A percentile compares a stretch with the other conserved stretches of the same genome.
phyloP scores from a whole-genome alignment of 2,888 invertebrate species.

The Agapetus fuscipes region DNA sequence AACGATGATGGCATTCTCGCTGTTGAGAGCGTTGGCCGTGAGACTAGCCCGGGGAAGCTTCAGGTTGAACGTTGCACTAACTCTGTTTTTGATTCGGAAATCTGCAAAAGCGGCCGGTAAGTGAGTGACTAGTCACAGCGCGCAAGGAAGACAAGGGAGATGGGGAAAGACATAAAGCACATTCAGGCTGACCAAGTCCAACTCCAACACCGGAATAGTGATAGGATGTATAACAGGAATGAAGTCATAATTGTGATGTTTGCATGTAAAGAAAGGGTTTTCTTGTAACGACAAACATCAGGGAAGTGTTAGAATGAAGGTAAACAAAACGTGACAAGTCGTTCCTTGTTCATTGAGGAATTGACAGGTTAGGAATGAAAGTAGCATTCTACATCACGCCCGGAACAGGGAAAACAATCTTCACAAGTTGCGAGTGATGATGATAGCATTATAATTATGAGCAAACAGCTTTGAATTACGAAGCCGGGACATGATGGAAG shows the following conservation, averaged over 20 bases:
- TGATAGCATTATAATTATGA: no score
- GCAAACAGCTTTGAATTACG: not conserved
- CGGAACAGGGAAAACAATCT: not conserved
- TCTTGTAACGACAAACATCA: not conserved
- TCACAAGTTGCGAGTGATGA: no score
- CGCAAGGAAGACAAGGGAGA: not conserved
- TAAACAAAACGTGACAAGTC: not conserved
- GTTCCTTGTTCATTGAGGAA: not conserved
- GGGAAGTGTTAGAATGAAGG: not conserved
- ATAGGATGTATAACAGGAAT: not conserved
- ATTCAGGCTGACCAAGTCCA: not conserved
- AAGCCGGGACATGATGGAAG: not conserved
- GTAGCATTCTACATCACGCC: not conserved
- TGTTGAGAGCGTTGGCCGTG: constrained; percentile 29
- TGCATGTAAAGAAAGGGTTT: not conserved
- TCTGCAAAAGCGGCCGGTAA: constrained; percentile 28
- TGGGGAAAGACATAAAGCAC: no score
- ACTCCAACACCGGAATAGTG: not conserved
- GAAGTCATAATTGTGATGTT: not conserved
- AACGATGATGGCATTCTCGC: constrained; percentile 1
- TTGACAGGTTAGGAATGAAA: not conserved
- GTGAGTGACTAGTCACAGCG: constrained; percentile 6
- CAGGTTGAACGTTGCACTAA: constrained; percentile 38
- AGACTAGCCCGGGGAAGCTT: constrained; percentile 38
- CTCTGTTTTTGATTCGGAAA: constrained; percentile 40